A percentile compares a stretch with the other conserved stretches of the same genome.
phyloP scores from a whole-genome alignment of 2,797 vertebrate species.

The Arctocebus calabarensis region DNA sequence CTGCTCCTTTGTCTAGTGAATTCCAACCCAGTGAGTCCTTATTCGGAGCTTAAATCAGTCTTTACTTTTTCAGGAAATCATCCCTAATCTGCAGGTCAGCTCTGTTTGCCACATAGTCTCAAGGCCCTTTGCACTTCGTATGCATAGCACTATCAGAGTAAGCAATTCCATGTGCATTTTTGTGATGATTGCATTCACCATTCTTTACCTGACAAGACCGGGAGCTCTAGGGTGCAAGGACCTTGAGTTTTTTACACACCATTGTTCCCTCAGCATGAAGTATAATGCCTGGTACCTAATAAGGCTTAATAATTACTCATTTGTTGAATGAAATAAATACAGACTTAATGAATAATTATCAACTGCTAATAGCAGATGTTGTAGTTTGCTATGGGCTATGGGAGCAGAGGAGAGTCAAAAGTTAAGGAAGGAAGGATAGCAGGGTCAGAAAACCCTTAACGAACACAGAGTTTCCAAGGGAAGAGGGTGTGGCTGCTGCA shows the following conservation, averaged over 20 bases:
- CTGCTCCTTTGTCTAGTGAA: not conserved
- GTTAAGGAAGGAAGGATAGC: not conserved
- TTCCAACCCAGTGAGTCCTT: not conserved
- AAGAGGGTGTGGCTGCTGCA: not conserved
- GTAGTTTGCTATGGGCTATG: not conserved
- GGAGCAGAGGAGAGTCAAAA: not conserved
- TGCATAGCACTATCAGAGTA: not conserved
- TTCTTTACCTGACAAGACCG: not conserved
- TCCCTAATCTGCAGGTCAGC: not conserved
- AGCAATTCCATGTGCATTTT: not conserved
- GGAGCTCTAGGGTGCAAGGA: not conserved
- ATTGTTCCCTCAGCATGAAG: not conserved
- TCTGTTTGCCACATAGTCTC: not conserved
- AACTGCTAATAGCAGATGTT: not conserved
- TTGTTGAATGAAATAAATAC: not conserved
- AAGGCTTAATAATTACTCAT: not conserved
- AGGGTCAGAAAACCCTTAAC: not conserved
- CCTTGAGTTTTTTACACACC: not conserved
- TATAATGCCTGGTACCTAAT: not conserved
- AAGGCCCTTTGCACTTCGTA: not conserved
- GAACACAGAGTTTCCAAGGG: not conserved
- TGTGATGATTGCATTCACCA: not conserved
- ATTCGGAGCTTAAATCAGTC: not conserved
- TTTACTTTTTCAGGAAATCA: not conserved
- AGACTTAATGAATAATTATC: not conserved